These are phyloP conservation scores for Yponomeuta evonymella DNA, from an alignment of 2,888 invertebrate genomes.

Conservation along the genomic window DNA sequence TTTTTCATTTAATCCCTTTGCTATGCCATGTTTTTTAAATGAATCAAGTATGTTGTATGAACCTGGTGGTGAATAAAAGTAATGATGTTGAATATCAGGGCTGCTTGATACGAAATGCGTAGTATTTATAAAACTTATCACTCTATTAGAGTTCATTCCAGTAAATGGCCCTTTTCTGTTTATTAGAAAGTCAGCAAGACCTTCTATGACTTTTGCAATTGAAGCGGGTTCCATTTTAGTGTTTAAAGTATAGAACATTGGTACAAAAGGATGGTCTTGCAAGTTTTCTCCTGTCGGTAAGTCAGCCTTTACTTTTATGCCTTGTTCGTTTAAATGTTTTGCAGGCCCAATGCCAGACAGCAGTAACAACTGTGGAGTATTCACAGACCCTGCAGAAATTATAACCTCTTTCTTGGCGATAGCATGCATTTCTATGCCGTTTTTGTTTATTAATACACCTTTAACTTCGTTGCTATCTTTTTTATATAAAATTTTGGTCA, in stretches of 20 bases:
- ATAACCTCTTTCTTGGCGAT: constrained; percentile 68
- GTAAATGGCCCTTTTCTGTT: constrained; percentile 17
- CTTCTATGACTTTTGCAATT: neutral
- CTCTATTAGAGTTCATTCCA: constrained; percentile 17
- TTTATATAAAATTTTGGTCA: constrained; percentile 34
- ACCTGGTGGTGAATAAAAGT: constrained; percentile 17
- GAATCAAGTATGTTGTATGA: constrained; percentile 16
- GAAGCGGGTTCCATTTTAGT: constrained; percentile 12
- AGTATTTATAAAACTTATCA: constrained; percentile 22
- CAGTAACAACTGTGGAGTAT: constrained; percentile 77
- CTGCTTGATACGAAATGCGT: constrained; percentile 7
- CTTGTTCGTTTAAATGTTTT: constrained; percentile 36
- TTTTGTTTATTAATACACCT: constrained; percentile 36
- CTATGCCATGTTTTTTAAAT: constrained; percentile 15
- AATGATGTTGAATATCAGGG: constrained; percentile 23
- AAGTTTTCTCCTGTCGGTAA: constrained; percentile 57
- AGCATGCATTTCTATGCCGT: constrained; percentile 25
- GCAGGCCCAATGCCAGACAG: constrained; percentile 69
- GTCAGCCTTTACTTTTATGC: constrained; percentile 42
- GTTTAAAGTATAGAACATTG: constrained; percentile 17
- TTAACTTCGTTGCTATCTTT: constrained; percentile 27
- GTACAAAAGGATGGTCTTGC: constrained; percentile 39
- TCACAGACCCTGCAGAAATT: constrained; percentile 75
- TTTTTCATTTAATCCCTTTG: constrained; percentile 19
- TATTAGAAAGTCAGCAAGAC: constrained; percentile 16